Evolutionary conservation across 2,888 invertebrate species (phyloP).

Genomic region (Lepidochitona cinerea): DNA sequence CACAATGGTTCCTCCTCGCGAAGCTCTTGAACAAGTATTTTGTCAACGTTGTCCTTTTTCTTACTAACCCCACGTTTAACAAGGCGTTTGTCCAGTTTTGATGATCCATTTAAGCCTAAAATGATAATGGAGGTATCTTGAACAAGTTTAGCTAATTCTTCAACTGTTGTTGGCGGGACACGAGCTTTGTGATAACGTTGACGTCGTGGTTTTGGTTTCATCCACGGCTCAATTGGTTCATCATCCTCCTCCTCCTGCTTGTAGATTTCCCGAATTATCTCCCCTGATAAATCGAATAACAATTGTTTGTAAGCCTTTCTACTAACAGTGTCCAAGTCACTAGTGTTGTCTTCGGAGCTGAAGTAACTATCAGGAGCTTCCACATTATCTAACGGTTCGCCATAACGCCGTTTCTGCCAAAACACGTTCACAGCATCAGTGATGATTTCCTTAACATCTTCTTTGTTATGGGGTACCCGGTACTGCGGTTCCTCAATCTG

Average conservation of each 20-base stretch:
- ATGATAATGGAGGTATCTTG: conserved; percentile 53
- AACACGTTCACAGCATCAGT: conserved; percentile 57
- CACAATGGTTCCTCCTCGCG: conserved; percentile 82
- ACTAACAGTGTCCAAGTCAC: conserved; percentile 49
- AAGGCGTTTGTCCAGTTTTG: conserved; percentile 23
- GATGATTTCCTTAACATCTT: conserved; percentile 52
- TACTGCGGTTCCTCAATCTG: conserved; percentile 54
- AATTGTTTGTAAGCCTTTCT: conserved; percentile 62
- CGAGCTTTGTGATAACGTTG: conserved; percentile 54
- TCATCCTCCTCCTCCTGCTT: conserved; percentile 50
- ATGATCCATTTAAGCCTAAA: conserved; percentile 54
- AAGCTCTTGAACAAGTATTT: conserved; percentile 80
- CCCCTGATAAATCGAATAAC: conserved; percentile 68
- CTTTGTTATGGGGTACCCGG: conserved; percentile 61
- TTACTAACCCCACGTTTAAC: conserved; percentile 63
- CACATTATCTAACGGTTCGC: conserved; percentile 52
- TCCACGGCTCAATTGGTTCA: conserved; percentile 74
- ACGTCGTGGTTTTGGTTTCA: conserved; percentile 68
- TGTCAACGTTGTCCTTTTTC: conserved; percentile 79
- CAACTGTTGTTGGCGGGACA: conserved; percentile 57
- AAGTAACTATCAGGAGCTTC: conserved; percentile 49
- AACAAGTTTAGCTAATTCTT: conserved; percentile 56
- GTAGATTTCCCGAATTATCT: conserved; percentile 66
- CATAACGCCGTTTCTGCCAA: conserved; percentile 59
- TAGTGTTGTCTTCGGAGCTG: conserved; percentile 31